phyloP scores from a whole-genome alignment of 2,113 vertebrate species.

The Erinaceus europaeus region DNA sequence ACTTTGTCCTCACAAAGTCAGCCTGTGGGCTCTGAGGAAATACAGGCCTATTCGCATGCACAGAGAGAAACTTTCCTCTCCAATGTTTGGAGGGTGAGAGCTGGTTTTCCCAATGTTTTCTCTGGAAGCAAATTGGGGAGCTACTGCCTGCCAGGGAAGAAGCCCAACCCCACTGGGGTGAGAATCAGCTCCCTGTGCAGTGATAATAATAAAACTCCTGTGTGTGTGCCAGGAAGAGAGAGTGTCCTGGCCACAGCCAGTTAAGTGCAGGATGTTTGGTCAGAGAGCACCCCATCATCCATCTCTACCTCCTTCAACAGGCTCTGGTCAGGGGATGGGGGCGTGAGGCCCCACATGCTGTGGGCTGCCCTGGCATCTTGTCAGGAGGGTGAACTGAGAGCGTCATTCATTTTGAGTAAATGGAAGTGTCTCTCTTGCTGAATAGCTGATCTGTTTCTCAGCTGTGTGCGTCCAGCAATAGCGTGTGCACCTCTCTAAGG shows the following conservation, averaged over 20 bases:
- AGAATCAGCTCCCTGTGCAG: neutral
- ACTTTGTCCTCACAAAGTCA: neutral
- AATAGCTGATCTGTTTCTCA: neutral
- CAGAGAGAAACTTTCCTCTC: neutral
- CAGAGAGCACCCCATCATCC: neutral
- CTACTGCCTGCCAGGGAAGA: neutral
- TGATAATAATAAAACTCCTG: neutral
- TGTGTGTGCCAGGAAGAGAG: neutral
- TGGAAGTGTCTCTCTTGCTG: neutral
- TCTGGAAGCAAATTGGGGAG: constrained; percentile 29
- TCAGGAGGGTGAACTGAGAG: accelerated
- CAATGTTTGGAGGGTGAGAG: neutral
- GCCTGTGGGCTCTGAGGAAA: neutral
- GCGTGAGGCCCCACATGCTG: neutral
- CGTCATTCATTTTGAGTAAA: neutral
- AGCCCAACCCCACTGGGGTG: neutral
- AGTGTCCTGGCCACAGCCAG: neutral
- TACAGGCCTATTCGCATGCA: neutral
- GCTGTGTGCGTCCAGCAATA: neutral
- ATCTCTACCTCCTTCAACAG: too few relatives aligned
- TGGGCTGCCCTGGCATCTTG: neutral
- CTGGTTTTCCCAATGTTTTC: constrained; percentile 41
- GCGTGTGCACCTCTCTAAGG: too few relatives aligned
- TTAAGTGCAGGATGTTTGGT: neutral
- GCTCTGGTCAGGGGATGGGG: too few relatives aligned